Percentiles rank a stretch among this genome's conserved stretches.
phyloP scores from a whole-genome alignment of 2,113 vertebrate species.

The Glareola pratincola region DNA sequence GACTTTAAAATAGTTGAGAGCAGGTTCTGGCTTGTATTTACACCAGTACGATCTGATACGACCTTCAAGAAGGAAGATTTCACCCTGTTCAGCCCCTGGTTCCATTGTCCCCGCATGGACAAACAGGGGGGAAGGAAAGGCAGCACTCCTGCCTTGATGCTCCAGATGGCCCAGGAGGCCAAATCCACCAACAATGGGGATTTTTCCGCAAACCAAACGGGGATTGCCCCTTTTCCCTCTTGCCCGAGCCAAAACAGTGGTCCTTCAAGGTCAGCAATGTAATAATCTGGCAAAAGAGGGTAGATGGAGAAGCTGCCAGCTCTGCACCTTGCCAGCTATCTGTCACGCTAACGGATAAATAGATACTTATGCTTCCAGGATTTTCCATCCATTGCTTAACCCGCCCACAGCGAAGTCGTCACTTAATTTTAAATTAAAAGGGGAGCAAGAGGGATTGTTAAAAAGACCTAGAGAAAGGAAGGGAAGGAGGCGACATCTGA shows the following conservation, averaged over 20 bases:
- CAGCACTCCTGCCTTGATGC: background rate
- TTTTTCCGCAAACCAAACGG: background rate
- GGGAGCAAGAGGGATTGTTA: background rate
- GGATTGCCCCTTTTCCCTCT: background rate
- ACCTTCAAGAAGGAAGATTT: background rate
- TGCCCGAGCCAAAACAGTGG: background rate
- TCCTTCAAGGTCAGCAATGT: conserved; percentile 46
- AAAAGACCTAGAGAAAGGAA: background rate
- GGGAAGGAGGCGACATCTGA: conserved; percentile 47
- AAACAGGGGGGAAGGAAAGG: background rate
- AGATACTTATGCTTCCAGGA: conserved; percentile 34
- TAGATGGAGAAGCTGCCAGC: background rate
- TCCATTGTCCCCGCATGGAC: background rate
- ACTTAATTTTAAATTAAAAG: conserved; percentile 68
- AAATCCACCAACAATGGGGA: background rate
- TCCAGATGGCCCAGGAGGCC: background rate
- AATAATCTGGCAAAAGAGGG: background rate
- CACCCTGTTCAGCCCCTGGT: background rate
- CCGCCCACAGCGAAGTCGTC: conserved; percentile 42
- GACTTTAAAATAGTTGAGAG: background rate
- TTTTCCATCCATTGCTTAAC: conserved; percentile 61
- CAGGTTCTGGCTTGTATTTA: background rate
- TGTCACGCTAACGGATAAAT: conserved; percentile 67
- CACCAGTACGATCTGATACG: rapidly evolving
- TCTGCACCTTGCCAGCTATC: conserved; percentile 53